These are phyloP conservation scores for Chelonia mydas DNA, from an alignment of 2,797 vertebrate species.

Conservation along the genomic window DNA sequence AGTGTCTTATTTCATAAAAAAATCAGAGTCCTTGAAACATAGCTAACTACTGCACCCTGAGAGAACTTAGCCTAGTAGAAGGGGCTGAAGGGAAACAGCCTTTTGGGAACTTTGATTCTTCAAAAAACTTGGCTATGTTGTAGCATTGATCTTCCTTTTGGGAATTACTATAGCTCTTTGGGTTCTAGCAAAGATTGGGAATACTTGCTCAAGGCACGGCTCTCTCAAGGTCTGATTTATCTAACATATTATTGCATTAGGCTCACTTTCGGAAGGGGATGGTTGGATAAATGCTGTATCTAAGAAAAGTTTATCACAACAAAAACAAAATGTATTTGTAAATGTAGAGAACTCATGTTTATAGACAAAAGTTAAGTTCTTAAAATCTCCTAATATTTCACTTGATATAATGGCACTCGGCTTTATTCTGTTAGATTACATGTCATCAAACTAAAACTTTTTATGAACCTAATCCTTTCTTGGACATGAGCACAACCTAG, in stretches of 20 bases:
- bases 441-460: neutral
- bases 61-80: neutral
- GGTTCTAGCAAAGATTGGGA: neutral
- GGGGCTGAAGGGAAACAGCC: neutral
- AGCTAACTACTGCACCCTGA: neutral
- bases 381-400: neutral
- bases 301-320: neutral
- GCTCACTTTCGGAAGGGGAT: neutral
- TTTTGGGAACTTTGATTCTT: neutral
- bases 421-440: neutral
- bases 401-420: too few species aligned
- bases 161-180: neutral
- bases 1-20: neutral
- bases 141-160: neutral
- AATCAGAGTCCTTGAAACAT: neutral
- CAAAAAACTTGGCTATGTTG: neutral
- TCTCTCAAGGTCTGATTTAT: neutral
- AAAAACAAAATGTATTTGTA: neutral
- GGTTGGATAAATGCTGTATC: neutral
- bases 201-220: neutral
- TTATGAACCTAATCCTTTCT: neutral
- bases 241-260: neutral
- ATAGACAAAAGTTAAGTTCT: neutral
- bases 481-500: neutral
- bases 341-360: neutral